Evolutionary conservation across 2,797 vertebrate genomes (phyloP).

Genomic region (Acanthis flammea): DNA sequence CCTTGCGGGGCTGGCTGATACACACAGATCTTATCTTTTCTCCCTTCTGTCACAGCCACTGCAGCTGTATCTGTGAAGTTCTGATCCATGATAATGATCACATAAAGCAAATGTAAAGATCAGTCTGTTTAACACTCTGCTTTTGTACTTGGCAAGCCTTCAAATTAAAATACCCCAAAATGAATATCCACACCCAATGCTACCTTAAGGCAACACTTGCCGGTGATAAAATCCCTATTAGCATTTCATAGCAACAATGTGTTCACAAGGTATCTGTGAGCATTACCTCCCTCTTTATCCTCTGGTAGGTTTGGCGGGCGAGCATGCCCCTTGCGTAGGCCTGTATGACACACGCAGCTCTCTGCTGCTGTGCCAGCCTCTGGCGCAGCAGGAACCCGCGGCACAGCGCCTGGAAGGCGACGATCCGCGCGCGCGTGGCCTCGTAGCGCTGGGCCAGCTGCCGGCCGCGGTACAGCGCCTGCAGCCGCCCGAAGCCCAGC

Average conservation of each 20-base stretch:
- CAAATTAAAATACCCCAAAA: neutral
- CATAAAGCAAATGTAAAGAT: neutral
- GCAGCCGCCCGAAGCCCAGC: slow-evolving; percentile 88
- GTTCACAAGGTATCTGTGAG: neutral
- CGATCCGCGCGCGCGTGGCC: slow-evolving; percentile 60
- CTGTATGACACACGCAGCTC: slow-evolving; percentile 85
- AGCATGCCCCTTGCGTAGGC: slow-evolving; percentile 85
- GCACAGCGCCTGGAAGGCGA: slow-evolving; percentile 80
- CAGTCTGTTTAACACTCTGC: neutral
- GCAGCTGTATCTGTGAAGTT: neutral
- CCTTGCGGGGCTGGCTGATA: neutral
- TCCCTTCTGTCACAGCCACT: neutral
- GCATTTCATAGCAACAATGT: neutral
- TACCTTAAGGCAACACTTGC: neutral
- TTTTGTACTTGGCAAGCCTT: neutral
- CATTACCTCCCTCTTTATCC: slow-evolving; percentile 78
- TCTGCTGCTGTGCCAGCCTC: slow-evolving; percentile 76
- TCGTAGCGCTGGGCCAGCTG: slow-evolving; percentile 79
- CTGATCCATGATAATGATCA: neutral
- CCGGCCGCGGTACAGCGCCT: slow-evolving; percentile 84
- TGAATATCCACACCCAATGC: neutral
- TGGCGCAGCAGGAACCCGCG: slow-evolving; percentile 83
- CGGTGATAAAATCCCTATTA: neutral
- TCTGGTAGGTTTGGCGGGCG: slow-evolving; percentile 74
- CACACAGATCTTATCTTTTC: neutral